Evolutionary conservation across 2,888 invertebrate species (phyloP).

Genomic region (Seira ritae): DNA sequence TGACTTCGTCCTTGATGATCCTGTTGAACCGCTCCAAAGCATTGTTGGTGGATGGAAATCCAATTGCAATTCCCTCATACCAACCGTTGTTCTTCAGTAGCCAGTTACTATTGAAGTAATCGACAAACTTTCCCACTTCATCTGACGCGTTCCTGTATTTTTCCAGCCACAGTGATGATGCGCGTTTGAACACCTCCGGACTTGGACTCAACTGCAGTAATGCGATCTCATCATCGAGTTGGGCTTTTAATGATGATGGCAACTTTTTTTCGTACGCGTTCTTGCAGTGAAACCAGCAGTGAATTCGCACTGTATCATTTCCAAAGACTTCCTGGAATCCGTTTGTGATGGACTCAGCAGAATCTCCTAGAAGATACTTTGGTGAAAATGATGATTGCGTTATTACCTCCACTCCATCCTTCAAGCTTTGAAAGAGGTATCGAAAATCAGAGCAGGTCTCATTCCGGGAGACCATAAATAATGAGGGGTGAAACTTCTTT

Average conservation of each 20-base stretch:
- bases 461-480: neutral
- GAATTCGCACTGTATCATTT: neutral
- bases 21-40: conserved; percentile 20
- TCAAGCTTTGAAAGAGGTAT: neutral
- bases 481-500: neutral
- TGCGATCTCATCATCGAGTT: conserved; percentile 15
- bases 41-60: conserved; percentile 25
- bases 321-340: neutral
- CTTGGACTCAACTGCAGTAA: neutral
- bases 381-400: too few relatives aligned
- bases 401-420: too few relatives aligned
- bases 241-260: neutral
- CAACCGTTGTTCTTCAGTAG: neutral
- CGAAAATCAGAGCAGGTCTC: neutral
- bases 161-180: neutral
- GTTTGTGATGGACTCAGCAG: conserved; percentile 11
- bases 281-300: neutral
- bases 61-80: conserved; percentile 21
- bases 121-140: neutral
- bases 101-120: conserved; percentile 4
- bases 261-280: neutral
- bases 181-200: neutral
- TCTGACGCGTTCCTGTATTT: conserved; percentile 7
- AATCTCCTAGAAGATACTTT: too few relatives aligned
- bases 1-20: conserved; percentile 19